Percentiles rank a stretch among this genome's conserved stretches.
Evolutionary conservation across 1,140 invertebrate genomes (phyloP).

Genomic region (Meloidogyne floridensis): DNA sequence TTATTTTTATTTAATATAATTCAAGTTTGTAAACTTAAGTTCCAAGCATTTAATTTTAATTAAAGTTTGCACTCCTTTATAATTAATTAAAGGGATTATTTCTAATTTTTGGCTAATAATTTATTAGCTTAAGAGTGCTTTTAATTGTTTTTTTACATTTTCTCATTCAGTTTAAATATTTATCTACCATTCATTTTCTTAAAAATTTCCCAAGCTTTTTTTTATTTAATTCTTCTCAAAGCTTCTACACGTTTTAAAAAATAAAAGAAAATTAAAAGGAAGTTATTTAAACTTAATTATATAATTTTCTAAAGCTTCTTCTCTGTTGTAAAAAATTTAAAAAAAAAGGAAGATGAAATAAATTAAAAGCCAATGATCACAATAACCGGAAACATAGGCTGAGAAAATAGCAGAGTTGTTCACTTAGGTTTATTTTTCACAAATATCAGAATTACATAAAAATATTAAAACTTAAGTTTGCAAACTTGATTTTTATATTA

Average conservation of each 20-base stretch:
- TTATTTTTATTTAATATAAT: too few species aligned
- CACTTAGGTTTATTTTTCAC: too few species aligned
- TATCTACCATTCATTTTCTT: too few species aligned
- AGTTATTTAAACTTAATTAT: neutral
- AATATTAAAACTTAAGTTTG: too few species aligned
- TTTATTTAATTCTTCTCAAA: neutral
- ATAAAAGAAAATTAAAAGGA: neutral
- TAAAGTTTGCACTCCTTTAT: too few species aligned
- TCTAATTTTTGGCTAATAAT: too few species aligned
- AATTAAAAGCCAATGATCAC: neutral
- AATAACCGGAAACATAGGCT: neutral
- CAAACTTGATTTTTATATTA: too few species aligned
- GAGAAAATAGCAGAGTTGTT: neutral
- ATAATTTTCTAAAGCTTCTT: neutral
- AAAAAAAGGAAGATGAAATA: neutral
- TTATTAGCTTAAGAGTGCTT: too few species aligned
- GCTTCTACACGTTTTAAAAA: neutral
- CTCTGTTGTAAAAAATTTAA: neutral
- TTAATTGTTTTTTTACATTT: too few species aligned
- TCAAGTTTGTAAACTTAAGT: neutral
- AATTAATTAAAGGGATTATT: too few species aligned
- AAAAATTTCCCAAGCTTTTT: neutral
- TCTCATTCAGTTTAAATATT: too few species aligned
- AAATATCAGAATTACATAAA: too few species aligned
- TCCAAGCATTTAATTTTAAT: neutral